phyloP scores from a whole-genome alignment of 2,113 vertebrate species.

The Menidia beryllina region DNA sequence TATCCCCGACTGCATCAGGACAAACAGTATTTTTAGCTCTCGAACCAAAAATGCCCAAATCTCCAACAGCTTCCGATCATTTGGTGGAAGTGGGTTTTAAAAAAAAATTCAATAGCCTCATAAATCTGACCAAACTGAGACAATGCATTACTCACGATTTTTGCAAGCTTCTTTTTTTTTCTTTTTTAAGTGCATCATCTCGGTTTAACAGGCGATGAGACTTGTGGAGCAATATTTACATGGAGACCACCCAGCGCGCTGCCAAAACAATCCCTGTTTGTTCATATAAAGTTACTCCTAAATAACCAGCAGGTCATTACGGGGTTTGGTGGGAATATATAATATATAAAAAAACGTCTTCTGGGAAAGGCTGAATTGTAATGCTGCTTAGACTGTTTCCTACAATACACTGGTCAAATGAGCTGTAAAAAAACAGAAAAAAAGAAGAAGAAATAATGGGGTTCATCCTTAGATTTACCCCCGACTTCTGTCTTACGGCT shows the following conservation, averaged over 20 bases:
- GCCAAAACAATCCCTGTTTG: conserved; percentile 58
- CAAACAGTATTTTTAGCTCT: conserved; percentile 18
- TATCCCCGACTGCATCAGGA: conserved; percentile 7
- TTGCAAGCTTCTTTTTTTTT: no score
- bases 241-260: conserved; percentile 64
- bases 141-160: conserved; percentile 39
- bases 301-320: conserved; percentile 36
- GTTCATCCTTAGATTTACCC: neutral
- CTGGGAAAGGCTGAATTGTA: conserved; percentile 15
- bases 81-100: conserved; percentile 40
- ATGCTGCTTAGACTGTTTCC: neutral
- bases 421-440: neutral
- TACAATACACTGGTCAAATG: neutral
- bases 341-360: conserved; percentile 3
- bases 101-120: conserved; percentile 34
- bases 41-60: conserved; percentile 18
- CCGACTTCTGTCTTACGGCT: conserved; percentile 38
- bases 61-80: conserved; percentile 53
- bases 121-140: conserved; percentile 19
- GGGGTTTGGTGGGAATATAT: conserved; percentile 34
- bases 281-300: conserved; percentile 44
- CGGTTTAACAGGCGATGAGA: conserved; percentile 37
- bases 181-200: conserved; percentile 46
- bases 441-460: neutral
- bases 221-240: conserved; percentile 62